phyloP scores from a whole-genome alignment of 2,888 invertebrate species.

The Augiades crinisus region DNA sequence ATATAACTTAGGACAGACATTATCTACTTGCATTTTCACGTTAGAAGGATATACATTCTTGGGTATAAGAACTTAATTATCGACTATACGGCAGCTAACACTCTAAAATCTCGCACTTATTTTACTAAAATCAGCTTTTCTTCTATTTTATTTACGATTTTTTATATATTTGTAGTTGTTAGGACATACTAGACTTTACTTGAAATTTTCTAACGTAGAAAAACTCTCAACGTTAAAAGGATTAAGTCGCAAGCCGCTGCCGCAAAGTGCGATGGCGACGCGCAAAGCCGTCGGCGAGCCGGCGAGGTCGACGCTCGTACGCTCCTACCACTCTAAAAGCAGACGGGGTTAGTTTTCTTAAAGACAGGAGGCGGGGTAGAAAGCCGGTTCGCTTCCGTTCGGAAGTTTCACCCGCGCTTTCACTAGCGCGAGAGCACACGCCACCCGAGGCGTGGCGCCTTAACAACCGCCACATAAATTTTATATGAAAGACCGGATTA shows the following conservation, averaged over 20 bases:
- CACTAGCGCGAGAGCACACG: conserved; percentile 50
- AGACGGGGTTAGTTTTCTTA: conserved; percentile 62
- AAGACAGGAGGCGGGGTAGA: conserved; percentile 69
- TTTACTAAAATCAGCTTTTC: too few species aligned
- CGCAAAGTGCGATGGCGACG: conserved; percentile 6
- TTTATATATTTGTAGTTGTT: too few species aligned
- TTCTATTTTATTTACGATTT: too few species aligned
- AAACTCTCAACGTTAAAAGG: conserved; percentile 15
- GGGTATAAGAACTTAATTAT: too few species aligned
- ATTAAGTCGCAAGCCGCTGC: conserved; percentile 1
- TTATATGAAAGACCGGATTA: conserved; percentile 47
- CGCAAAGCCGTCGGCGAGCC: conserved; percentile 9
- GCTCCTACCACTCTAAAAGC: conserved; percentile 29
- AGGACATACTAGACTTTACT: too few species aligned
- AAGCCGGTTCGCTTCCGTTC: conserved; percentile 72
- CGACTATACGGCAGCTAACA: too few species aligned
- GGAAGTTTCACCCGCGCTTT: conserved; percentile 75
- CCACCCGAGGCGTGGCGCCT: conserved; percentile 40
- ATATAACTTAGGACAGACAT: too few species aligned
- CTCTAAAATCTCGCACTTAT: too few species aligned
- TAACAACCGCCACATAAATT: conserved; percentile 40
- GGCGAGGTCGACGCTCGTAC: conserved; percentile 20
- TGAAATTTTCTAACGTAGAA: not conserved
- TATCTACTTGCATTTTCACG: too few species aligned
- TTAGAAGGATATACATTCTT: too few species aligned